Conservation (phyloP, 2,888 invertebrate species). For the Leptopilina myrica region DNA sequence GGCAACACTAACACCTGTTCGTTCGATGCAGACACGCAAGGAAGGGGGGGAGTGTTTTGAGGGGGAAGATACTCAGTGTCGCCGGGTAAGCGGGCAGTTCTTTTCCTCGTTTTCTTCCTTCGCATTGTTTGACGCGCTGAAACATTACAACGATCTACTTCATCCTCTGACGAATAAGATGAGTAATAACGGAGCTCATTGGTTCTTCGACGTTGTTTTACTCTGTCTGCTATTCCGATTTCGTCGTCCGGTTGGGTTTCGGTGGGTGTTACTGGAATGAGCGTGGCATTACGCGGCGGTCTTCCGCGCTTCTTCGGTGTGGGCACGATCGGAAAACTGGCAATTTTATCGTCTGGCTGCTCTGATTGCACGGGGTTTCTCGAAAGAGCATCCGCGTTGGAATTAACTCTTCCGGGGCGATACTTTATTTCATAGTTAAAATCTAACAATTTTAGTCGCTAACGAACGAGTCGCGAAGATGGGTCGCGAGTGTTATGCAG, state of each 20-base stretch:
- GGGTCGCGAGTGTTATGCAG: neutral
- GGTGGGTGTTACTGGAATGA: neutral
- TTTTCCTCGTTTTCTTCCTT: neutral
- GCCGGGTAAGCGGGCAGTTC: neutral
- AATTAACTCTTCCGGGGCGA: neutral
- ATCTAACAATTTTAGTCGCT: neutral
- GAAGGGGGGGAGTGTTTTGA: too few relatives aligned
- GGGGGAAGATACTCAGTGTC: neutral
- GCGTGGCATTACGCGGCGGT: neutral
- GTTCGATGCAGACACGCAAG: neutral
- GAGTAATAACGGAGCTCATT: neutral
- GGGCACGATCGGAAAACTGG: neutral
- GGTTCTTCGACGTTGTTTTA: neutral
- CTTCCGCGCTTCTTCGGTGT: neutral
- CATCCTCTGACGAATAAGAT: conserved; percentile 3
- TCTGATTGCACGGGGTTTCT: neutral
- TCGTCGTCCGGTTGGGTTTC: neutral
- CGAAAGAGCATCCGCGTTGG: too few relatives aligned
- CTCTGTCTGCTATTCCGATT: neutral
- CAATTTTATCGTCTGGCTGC: neutral
- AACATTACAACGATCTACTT: neutral
- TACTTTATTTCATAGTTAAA: neutral
- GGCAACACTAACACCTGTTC: neutral
- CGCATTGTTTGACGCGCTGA: neutral
- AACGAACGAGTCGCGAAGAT: neutral